Conservation (phyloP, 2,888 invertebrate genomes). For the Thyatira batis region DNA sequence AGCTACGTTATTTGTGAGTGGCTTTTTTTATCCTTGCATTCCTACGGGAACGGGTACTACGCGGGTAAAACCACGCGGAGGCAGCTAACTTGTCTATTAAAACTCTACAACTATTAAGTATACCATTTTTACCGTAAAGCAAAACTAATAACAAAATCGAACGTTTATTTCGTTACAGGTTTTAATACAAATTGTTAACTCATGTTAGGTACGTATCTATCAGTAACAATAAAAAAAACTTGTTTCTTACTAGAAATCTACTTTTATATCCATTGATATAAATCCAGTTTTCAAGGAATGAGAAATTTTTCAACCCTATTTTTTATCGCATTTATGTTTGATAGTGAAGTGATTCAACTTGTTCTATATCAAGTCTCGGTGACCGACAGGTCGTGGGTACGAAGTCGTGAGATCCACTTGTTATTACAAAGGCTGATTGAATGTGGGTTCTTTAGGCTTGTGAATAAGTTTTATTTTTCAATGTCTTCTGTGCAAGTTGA, state of each 20-base stretch:
- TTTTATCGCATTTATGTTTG: slow-evolving; percentile 2
- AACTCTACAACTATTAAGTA: no score
- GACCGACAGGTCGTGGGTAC: slow-evolving; percentile 36
- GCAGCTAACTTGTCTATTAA: no score
- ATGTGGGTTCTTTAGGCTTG: no score
- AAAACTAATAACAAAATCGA: slow-evolving; percentile 8
- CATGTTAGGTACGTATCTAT: not conserved
- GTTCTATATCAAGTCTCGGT: slow-evolving; percentile 17
- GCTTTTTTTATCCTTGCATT: no score
- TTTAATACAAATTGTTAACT: not conserved
- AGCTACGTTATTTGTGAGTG: no score
- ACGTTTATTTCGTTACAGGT: not conserved
- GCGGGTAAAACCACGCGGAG: no score
- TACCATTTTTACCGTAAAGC: no score
- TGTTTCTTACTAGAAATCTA: not conserved
- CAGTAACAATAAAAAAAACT: not conserved
- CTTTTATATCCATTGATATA: slow-evolving; percentile 2
- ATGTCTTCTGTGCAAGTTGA: no score
- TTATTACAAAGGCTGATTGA: no score
- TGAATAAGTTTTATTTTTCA: no score
- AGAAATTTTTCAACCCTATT: slow-evolving; percentile 6
- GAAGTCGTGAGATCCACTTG: no score
- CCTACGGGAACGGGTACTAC: no score
- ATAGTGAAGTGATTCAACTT: slow-evolving; percentile 24
- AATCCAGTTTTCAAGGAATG: slow-evolving; percentile 10